These are phyloP conservation scores for Agrypnus murinus DNA, from an alignment of 2,888 invertebrate genomes.

Conservation along the genomic window DNA sequence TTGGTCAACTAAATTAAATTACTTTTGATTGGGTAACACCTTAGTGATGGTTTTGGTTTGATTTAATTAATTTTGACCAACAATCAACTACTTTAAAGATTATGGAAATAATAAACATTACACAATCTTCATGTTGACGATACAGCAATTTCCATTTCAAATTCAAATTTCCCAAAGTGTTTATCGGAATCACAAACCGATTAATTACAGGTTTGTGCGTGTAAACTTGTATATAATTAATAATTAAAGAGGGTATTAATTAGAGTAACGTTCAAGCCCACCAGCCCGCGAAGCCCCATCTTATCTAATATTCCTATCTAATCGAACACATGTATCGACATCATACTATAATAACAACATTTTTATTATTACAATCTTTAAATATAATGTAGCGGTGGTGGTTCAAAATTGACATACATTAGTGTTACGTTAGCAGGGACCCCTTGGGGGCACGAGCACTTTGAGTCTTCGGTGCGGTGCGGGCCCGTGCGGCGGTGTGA, in stretches of 20 bases:
- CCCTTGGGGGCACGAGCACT: constrained; percentile 56
- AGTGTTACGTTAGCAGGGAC: constrained; percentile 57
- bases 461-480: constrained; percentile 55
- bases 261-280: constrained; percentile 14
- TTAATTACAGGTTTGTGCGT: constrained; percentile 2
- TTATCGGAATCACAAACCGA: background rate
- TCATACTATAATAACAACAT: constrained; percentile 31
- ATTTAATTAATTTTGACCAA: too few species aligned
- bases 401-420: constrained; percentile 67
- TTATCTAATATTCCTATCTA: constrained; percentile 30
- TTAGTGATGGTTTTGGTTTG: too few species aligned
- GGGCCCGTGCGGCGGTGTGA: constrained; percentile 56
- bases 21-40: too few species aligned
- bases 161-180: too few species aligned
- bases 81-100: too few species aligned
- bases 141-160: too few species aligned
- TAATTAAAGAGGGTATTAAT: constrained; percentile 36
- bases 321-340: constrained; percentile 37
- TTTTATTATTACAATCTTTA: constrained; percentile 45
- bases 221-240: constrained; percentile 27
- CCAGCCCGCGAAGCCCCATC: background rate
- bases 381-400: constrained; percentile 23
- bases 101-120: too few species aligned
- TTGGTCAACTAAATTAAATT: too few species aligned
- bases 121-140: too few species aligned